phyloP scores from a whole-genome alignment of 2,797 vertebrate genomes.

The Dipus sagitta region DNA sequence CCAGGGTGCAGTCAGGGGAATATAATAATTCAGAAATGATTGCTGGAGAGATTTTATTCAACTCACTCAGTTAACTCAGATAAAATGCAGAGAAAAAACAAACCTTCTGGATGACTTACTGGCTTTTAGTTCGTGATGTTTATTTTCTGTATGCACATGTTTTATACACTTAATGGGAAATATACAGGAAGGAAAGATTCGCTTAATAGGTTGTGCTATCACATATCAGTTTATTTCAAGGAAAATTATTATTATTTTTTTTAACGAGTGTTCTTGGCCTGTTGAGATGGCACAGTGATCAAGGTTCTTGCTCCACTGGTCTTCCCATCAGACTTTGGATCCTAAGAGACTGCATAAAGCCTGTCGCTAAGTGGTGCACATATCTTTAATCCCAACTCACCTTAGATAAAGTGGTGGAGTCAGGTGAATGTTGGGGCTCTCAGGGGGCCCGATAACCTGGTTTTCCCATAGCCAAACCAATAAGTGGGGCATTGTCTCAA shows the following conservation, averaged over 20 bases:
- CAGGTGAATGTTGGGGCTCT: too few relatives aligned
- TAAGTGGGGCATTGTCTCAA: too few relatives aligned
- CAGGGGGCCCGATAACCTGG: too few relatives aligned
- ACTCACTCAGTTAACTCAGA: conserved; percentile 72
- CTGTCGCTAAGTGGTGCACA: too few relatives aligned
- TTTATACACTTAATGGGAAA: neutral
- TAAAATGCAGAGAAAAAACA: conserved; percentile 66
- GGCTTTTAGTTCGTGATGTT: neutral
- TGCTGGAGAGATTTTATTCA: conserved; percentile 75
- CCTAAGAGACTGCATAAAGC: too few relatives aligned
- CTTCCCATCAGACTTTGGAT: too few relatives aligned
- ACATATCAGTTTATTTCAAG: neutral
- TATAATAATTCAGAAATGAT: conserved; percentile 79
- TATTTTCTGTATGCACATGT: neutral
- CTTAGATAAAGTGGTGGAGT: too few relatives aligned
- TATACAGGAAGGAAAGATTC: neutral
- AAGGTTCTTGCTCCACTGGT: too few relatives aligned
- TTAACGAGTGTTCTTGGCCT: too few relatives aligned
- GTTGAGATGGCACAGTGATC: too few relatives aligned
- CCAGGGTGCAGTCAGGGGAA: conserved; percentile 53
- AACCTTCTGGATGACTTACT: neutral
- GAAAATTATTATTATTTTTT: neutral
- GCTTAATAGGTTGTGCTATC: neutral
- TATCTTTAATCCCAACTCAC: too few relatives aligned
- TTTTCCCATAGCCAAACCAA: too few relatives aligned